Evolutionary conservation across 2,888 invertebrate genomes (phyloP).

Genomic region (Ornithoptera alexandrae): DNA sequence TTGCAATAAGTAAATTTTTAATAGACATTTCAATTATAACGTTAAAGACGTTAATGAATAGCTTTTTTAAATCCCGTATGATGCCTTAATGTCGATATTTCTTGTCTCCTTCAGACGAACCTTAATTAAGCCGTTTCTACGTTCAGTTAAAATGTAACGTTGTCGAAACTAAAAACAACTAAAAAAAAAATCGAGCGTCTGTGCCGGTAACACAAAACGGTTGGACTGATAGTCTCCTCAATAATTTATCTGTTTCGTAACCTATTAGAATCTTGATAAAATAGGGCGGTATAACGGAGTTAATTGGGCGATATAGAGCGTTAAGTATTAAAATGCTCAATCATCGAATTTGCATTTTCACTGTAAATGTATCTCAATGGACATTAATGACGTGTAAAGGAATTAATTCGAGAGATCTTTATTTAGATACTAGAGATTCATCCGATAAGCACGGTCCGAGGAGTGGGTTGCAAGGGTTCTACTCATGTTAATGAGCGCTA

Average conservation of each 20-base stretch:
- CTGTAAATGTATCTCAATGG: conserved; percentile 59
- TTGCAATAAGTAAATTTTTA: conserved; percentile 31
- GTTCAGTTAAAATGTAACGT: conserved; percentile 55
- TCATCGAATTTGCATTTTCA: conserved; percentile 71
- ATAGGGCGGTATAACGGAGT: conserved; percentile 54
- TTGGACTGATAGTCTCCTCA: conserved; percentile 54
- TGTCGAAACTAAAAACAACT: conserved; percentile 42
- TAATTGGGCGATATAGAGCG: conserved; percentile 57
- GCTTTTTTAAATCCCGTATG: neutral
- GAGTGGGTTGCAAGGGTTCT: conserved; percentile 36
- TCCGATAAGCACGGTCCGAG: conserved; percentile 56
- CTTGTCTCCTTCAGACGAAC: conserved; percentile 54
- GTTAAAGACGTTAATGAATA: conserved; percentile 11
- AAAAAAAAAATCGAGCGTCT: conserved; percentile 58
- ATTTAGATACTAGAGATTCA: conserved; percentile 60
- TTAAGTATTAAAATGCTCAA: conserved; percentile 61
- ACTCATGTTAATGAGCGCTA: conserved; percentile 61
- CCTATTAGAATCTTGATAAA: conserved; percentile 50
- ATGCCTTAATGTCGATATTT: conserved; percentile 50
- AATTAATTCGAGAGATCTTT: conserved; percentile 70
- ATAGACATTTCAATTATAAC: conserved; percentile 29
- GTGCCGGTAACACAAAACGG: conserved; percentile 54
- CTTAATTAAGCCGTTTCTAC: conserved; percentile 69
- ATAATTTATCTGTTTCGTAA: conserved; percentile 61
- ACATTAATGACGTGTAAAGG: conserved; percentile 75